Evolutionary conservation across 2,113 vertebrate genomes (phyloP), one percentile per base, ranked within the genome.

Genomic region (Speoplatyrhinus poulsoni): DNA sequence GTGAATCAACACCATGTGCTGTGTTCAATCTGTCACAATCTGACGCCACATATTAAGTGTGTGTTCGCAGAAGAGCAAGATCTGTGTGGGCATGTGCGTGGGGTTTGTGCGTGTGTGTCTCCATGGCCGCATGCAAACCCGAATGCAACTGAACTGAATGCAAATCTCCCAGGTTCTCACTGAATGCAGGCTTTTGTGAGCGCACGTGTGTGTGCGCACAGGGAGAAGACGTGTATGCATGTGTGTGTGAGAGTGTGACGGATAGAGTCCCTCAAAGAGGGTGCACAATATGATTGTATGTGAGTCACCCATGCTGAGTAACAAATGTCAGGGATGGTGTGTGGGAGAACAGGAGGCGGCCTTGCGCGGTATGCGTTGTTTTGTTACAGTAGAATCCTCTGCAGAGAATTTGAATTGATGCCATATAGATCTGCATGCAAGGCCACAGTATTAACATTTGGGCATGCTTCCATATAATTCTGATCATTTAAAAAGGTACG

Each of bases 1-100:
- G 26, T 12, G 53, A 19, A 64, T 70, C 56, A 69, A 74, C 41
- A 73, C 68, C 76, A 82, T 85, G 80, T 83, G 82, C 47, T 62
- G 73, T 3, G 13, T 13, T 5, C 59, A 12, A 46, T 32, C 12
- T 58, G 66, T 48, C 26, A 56, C 36, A 15, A 12, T 32, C 36
- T 41, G 36, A 41, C 36, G 19, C 6, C 32, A 15, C 13, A 15
- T 10, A 55, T n/a, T 9, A 26, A 26, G 53, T 55, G 53, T 55
- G 53, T 55, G 53, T 55, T 12, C 16, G 36, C 5, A 12, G 62
- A 67, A 2, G 52, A 69, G 55, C 16, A 47, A 46, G n/a, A 12
- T 65, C 66, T 74, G 67, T 79, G 73, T 47, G 60, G 41, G 19
- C 57, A 19, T 53, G 61, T 82, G 53, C 72, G 41, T 69, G 41